Conservation (phyloP, 2,888 invertebrate species). For the Netelia virgata region DNA sequence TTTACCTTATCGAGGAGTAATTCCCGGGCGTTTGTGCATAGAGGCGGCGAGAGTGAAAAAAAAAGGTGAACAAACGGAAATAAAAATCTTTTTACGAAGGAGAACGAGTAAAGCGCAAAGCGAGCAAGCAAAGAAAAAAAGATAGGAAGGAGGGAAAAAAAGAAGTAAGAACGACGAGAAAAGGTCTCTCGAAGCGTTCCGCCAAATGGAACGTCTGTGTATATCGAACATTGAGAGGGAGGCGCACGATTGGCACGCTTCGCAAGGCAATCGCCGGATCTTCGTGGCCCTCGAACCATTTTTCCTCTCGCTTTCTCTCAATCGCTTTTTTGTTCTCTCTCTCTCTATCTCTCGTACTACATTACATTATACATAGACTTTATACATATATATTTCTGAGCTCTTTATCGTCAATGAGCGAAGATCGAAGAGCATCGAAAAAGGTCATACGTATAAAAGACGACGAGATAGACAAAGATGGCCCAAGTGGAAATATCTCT, state of each 20-base stretch:
- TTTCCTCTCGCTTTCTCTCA: constrained; percentile 51
- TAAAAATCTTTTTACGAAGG: neutral
- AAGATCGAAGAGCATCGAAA: constrained; percentile 65
- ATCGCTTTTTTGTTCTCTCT: constrained; percentile 17
- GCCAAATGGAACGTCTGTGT: constrained; percentile 58
- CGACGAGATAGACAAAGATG: constrained; percentile 34
- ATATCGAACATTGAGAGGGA: constrained; percentile 4
- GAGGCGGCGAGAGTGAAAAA: neutral
- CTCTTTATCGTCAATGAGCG: constrained; percentile 63
- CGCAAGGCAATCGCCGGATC: constrained; percentile 66
- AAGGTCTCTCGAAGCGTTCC: constrained; percentile 55
- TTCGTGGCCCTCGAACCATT: constrained; percentile 65
- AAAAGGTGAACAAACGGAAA: neutral
- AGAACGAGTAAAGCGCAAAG: constrained; percentile 17
- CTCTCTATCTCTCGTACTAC: constrained; percentile 11
- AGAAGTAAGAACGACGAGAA: constrained; percentile 27
- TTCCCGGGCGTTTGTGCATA: neutral
- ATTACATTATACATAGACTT: constrained; percentile 1
- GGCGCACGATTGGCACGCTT: constrained; percentile 62
- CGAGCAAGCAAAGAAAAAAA: constrained; percentile 12
- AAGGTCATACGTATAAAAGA: constrained; percentile 58
- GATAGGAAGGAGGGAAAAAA: neutral
- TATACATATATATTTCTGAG: constrained; percentile 38
- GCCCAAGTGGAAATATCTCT: constrained; percentile 8
- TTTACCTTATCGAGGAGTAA: neutral